These are phyloP conservation scores for Theocolax elegans DNA, from an alignment of 1,140 invertebrate genomes.

Conservation along the genomic window DNA sequence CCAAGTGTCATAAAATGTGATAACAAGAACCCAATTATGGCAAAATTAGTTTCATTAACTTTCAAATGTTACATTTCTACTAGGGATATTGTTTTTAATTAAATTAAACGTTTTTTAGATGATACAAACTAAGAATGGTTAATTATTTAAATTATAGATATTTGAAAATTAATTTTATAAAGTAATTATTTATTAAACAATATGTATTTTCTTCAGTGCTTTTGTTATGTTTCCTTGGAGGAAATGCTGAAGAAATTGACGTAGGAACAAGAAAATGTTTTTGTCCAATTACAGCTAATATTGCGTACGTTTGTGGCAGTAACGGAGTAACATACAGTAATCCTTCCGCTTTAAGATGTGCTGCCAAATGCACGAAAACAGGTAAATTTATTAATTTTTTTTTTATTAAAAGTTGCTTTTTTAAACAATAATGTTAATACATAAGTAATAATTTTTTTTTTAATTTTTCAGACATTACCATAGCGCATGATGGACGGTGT, in stretches of 20 bases:
- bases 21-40: no score
- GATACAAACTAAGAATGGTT: no score
- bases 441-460: no score
- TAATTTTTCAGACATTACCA: conserved; percentile 4
- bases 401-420: not conserved
- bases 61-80: no score
- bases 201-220: not conserved
- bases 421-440: no score
- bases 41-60: no score
- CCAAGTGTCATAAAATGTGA: no score
- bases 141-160: not conserved
- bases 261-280: not conserved
- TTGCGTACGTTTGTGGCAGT: conserved; percentile 18
- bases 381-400: conserved; percentile 9
- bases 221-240: not conserved
- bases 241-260: not conserved
- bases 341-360: not conserved
- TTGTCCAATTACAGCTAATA: not conserved
- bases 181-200: not conserved
- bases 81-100: no score
- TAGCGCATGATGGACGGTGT: not conserved
- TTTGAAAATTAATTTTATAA: not conserved
- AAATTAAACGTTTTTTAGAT: no score
- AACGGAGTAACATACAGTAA: conserved; percentile 30
- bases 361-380: not conserved